These are phyloP conservation scores for Drosophila suzukii DNA, from an alignment of 1,140 invertebrate species.

Conservation along the genomic window DNA sequence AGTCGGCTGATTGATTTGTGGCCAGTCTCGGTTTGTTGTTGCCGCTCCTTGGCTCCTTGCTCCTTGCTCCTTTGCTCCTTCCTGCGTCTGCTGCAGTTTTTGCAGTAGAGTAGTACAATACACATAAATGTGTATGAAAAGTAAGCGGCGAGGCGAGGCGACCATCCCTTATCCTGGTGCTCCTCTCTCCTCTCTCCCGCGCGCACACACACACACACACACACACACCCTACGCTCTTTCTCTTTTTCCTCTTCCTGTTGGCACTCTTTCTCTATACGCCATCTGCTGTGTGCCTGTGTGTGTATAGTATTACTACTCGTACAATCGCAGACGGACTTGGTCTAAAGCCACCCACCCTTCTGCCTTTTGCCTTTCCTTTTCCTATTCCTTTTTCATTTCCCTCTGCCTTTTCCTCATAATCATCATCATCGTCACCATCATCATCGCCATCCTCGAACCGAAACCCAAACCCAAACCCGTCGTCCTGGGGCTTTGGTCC, in stretches of 20 bases:
- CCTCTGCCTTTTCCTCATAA: conserved; percentile 6
- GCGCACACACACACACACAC: conserved; percentile 18
- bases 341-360: conserved; percentile 67
- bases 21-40: conserved; percentile 50
- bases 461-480: conserved; percentile 27
- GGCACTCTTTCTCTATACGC: conserved; percentile 75
- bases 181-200: conserved; percentile 49
- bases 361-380: conserved; percentile 10
- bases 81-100: conserved; percentile 57
- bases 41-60: conserved; percentile 34
- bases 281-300: conserved; percentile 60
- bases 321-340: conserved; percentile 70
- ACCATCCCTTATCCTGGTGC: conserved; percentile 68
- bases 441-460: conserved; percentile 31
- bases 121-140: conserved; percentile 48
- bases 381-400: conserved; percentile 17
- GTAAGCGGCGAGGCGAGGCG: conserved; percentile 19
- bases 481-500: conserved; percentile 38
- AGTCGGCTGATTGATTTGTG: conserved; percentile 74
- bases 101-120: conserved; percentile 63
- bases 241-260: conserved; percentile 36
- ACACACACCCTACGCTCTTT: conserved; percentile 16
- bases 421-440: conserved; percentile 38
- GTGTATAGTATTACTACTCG: conserved; percentile 58
- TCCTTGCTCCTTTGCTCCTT: conserved; percentile 12